phyloP scores from a whole-genome alignment of 2,888 invertebrate species.

The Nemapogon koenigi region DNA sequence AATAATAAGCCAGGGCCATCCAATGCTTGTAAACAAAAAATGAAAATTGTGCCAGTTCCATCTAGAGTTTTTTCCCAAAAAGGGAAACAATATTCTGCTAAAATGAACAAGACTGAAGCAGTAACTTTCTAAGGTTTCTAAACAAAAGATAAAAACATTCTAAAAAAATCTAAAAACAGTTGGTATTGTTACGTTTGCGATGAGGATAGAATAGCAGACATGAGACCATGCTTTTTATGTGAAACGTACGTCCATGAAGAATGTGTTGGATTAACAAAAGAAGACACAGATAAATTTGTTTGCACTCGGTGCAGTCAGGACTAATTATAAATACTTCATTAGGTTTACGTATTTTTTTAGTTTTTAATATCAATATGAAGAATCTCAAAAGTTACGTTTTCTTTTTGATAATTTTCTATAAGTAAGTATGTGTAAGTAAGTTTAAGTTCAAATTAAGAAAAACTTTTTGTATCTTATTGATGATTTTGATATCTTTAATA shows the following conservation, averaged over 20 bases:
- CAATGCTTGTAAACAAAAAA: conserved; percentile 12
- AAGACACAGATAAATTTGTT: conserved; percentile 13
- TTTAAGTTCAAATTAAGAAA: too few relatives aligned
- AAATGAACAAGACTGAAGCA: conserved; percentile 10
- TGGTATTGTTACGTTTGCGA: conserved; percentile 19
- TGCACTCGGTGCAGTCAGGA: not conserved
- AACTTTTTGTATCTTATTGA: too few relatives aligned
- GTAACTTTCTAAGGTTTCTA: conserved; percentile 3
- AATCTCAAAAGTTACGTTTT: too few relatives aligned
- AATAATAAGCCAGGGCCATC: conserved; percentile 7
- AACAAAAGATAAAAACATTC: too few relatives aligned
- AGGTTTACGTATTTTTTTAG: too few relatives aligned
- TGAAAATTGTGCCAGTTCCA: conserved; percentile 1
- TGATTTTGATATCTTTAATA: too few relatives aligned
- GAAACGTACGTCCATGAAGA: conserved; percentile 17
- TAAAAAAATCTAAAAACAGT: too few relatives aligned
- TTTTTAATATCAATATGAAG: too few relatives aligned
- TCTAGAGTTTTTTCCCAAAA: conserved; percentile 9
- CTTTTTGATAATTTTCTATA: too few relatives aligned
- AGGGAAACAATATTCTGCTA: conserved; percentile 12
- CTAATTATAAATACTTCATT: not conserved
- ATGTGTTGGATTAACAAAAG: conserved; percentile 19
- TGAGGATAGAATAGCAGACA: conserved; percentile 18
- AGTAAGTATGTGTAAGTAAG: too few relatives aligned
- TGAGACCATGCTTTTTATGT: conserved; percentile 18